Base-by-base conservation (phyloP, 2,113 vertebrate genomes). In the Chunga burmeisteri region DNA sequence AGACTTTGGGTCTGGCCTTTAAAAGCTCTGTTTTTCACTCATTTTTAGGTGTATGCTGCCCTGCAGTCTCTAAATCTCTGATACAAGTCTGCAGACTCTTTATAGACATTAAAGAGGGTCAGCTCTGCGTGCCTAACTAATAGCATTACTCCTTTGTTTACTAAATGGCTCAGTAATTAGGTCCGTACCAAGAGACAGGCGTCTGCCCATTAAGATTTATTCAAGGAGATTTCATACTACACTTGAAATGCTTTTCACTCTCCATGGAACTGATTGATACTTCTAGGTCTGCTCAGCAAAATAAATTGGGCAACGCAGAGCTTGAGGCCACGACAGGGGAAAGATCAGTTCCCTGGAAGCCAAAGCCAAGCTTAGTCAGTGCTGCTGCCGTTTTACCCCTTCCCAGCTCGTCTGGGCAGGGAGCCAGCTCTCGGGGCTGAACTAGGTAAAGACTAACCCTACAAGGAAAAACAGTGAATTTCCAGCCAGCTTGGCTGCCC, bases 341-440 rank as follows among this genome's bases (percentile, higher is more conserved):
- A 93, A 63, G 68, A 86, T 79, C 89, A 29, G 81, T n/a, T 87
- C 89, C 53, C 62, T 68, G 87, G 52, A 95, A 96, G 87, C 30
- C 92, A 87, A 87, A 96, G 91, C 49, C 73, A 70, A 82, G 70
- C 74, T 95, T 90, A 96, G 84, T 96, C 95, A 95, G 93, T 12
- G 1, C 62, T 80, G 89, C 90, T 91, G 93, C 78, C 0, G 5
- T 68, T 88, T 72, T 61, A 59, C 56, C 62, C 81, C 82, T 85
- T 78, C 68, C 47, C 66, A 61, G 56, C 44, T 71, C 2, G 0
- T 36, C 84, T 72, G 91, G 89, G 87, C 94, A 94, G 38, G 40
- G 26, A 96, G 81, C 81, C 87, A 95, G 81, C 27, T 93, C 66
- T 70, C 44, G 21, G 78, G 47, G 49, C 81, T 91, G 56, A 56